Evolutionary conservation across 2,113 vertebrate species (phyloP), one percentile per base, ranked within the genome.

Genomic region (Pseudopodoces humilis): DNA sequence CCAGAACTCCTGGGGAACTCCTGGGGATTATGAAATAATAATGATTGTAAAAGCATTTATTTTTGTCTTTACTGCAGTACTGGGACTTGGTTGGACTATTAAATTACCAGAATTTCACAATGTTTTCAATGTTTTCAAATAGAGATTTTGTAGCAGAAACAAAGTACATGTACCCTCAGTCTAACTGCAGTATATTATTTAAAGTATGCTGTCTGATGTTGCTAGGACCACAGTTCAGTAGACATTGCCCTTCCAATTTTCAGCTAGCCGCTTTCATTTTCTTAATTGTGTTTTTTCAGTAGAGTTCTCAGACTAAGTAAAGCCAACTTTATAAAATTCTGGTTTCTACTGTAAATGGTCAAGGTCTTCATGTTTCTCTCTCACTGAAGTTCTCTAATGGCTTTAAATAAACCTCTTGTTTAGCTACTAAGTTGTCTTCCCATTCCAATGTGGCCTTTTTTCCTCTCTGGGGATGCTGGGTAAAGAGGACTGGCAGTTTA

Each of bases 1-100:
- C 68, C 46, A 88, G 89, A 94, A 88, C 74, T 96, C 53, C 35
- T 68, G 74, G 71, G 44, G 67, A 95, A 83, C 81, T 92, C 76
- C 58, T 92, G 80, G 55, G 35, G 43, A 92, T 94, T 84, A 82
- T 50, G 53, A 95, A 94, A 95, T 59, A 77, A 65, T 82, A 89
- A 76, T 85, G 81, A 81, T 62, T 70, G 30, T 79, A 88, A 92
- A 49, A 95, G 37, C 37, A 39, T 79, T 88, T 87, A 50, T 91
- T 96, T 88, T 76, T 70, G 39, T 37, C 44, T 79, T 94, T 68
- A 81, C 52, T 92, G 43, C 44, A 91, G 35, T 47, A n/a, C 6
- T 53, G 31, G 60, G 78, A 67, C 52, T 83, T 55, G 21, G 39
- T 22, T 83, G 55, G 70, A 63, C 67, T 78, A 65, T 52, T 72